Conservation (phyloP, 2,888 invertebrate genomes). For the Trichogramma dendrolimi region DNA sequence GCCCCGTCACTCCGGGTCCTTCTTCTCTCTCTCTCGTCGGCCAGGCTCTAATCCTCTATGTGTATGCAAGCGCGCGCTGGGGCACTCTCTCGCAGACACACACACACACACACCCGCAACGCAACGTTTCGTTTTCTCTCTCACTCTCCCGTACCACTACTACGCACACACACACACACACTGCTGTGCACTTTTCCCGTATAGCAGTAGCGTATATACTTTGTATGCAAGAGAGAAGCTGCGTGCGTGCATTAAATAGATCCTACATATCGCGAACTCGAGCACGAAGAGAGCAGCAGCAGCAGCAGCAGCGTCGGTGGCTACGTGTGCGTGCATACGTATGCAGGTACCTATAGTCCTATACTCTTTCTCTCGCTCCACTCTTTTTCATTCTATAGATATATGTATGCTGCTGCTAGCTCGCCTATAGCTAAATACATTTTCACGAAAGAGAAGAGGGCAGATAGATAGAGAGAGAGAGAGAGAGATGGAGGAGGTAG, state of each 20-base stretch:
- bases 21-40: no score
- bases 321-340: not conserved
- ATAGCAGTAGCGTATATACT: no score
- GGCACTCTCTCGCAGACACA: no score
- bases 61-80: no score
- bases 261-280: not conserved
- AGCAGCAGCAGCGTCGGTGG: slow-evolving; percentile 7
- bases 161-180: not conserved
- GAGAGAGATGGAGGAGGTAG: no score
- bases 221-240: no score
- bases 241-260: slow-evolving; percentile 1
- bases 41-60: no score
- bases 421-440: not conserved
- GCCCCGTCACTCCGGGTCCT: no score
- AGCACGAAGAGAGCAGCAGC: not conserved
- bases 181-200: not conserved
- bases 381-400: not conserved
- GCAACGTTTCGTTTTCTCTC: no score
- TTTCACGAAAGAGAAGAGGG: not conserved
- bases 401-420: not conserved
- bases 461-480: not conserved
- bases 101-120: no score
- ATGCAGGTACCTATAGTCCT: not conserved
- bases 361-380: slow-evolving; percentile 2
- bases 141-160: not conserved